Evolutionary conservation across 2,888 invertebrate species (phyloP).

Genomic region (Drymonia ruficornis): DNA sequence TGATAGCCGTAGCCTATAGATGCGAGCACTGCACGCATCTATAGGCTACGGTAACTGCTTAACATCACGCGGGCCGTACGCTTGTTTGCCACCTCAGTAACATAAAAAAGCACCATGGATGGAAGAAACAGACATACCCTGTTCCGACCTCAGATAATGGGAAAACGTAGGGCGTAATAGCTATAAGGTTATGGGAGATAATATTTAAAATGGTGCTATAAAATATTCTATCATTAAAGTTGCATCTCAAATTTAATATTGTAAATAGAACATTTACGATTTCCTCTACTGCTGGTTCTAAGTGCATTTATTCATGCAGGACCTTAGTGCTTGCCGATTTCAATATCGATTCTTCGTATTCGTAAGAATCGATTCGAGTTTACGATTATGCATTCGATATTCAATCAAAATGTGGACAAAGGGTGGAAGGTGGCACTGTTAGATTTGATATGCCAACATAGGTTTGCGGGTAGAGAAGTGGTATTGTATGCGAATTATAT

Average conservation of each 20-base stretch:
- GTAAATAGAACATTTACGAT: conserved; percentile 38
- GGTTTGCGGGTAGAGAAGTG: conserved; percentile 9
- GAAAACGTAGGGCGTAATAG: no score
- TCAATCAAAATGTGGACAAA: conserved; percentile 73
- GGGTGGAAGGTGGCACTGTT: conserved; percentile 48
- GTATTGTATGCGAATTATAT: conserved; percentile 17
- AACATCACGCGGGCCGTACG: no score
- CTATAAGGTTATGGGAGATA: no score
- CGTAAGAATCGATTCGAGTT: conserved; percentile 68
- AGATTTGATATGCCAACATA: conserved; percentile 34
- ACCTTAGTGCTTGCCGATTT: conserved; percentile 56
- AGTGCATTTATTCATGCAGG: conserved; percentile 47
- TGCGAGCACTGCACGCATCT: no score
- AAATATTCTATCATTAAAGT: conserved; percentile 16
- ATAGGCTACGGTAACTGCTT: no score
- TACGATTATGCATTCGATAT: conserved; percentile 75
- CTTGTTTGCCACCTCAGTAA: no score
- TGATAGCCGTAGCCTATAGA: no score
- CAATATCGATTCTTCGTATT: conserved; percentile 67
- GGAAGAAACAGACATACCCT: no score
- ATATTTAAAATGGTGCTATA: neutral
- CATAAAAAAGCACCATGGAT: no score
- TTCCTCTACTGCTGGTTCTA: conserved; percentile 35
- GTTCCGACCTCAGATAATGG: no score
- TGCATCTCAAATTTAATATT: conserved; percentile 28